Conservation (phyloP, 1,140 invertebrate species). For the Dendrolimus punctatus region DNA sequence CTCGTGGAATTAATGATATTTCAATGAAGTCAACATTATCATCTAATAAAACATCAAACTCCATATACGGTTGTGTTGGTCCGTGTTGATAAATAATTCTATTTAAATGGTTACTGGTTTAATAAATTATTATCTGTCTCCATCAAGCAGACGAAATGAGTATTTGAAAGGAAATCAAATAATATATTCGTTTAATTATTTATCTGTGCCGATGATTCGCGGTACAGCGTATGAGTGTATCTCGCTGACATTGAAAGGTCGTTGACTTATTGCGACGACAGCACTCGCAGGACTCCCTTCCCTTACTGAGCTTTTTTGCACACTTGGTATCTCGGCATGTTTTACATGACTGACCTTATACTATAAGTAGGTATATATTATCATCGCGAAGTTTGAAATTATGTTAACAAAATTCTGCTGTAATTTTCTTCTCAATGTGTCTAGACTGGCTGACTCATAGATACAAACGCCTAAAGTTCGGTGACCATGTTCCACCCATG, state of each 20-base stretch:
- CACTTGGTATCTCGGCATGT: too few relatives aligned
- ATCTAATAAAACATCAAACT: constrained; percentile 16
- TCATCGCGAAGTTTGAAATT: too few relatives aligned
- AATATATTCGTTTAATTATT: constrained; percentile 32
- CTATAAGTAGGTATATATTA: too few relatives aligned
- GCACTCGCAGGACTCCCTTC: constrained; percentile 40
- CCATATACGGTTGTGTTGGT: constrained; percentile 13
- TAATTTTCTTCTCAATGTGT: too few relatives aligned
- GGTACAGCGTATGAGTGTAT: constrained; percentile 18
- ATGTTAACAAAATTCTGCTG: too few relatives aligned
- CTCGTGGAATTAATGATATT: constrained; percentile 10
- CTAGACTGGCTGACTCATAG: too few relatives aligned
- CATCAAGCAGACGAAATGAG: constrained; percentile 20
- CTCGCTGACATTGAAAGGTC: constrained; percentile 61
- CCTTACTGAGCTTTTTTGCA: constrained; percentile 23
- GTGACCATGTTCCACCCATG: too few relatives aligned
- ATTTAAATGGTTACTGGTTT: constrained; percentile 13
- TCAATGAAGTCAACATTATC: constrained; percentile 14
- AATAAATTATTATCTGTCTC: constrained; percentile 22
- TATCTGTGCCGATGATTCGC: constrained; percentile 32
- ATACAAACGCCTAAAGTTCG: too few relatives aligned
- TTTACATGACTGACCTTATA: too few relatives aligned
- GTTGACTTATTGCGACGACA: constrained; percentile 49
- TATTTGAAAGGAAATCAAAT: constrained; percentile 26
- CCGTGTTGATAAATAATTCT: constrained; percentile 22